phyloP scores from a whole-genome alignment of 2,888 invertebrate species.

The Drosophila anomelani region DNA sequence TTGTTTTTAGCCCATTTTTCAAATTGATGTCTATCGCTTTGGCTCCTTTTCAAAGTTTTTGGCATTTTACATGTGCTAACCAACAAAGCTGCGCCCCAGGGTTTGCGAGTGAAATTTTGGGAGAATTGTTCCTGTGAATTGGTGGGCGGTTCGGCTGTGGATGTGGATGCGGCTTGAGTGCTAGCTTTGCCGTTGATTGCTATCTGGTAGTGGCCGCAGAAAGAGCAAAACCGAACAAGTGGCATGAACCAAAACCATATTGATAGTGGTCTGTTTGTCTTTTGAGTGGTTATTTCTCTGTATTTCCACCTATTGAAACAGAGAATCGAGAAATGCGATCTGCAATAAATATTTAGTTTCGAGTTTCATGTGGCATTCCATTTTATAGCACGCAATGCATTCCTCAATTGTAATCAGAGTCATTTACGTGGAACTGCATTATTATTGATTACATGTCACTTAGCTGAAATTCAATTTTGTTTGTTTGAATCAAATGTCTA shows the following conservation, averaged over 20 bases:
- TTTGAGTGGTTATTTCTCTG: slow-evolving; percentile 13
- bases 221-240: slow-evolving; percentile 42
- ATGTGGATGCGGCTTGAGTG: slow-evolving; percentile 34
- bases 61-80: slow-evolving; percentile 77
- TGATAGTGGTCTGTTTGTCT: slow-evolving; percentile 36
- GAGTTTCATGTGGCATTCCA: background rate
- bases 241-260: slow-evolving; percentile 41
- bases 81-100: slow-evolving; percentile 39
- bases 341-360: background rate
- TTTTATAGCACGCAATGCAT: slow-evolving; percentile 17
- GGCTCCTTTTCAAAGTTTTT: slow-evolving; percentile 71
- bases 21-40: slow-evolving; percentile 72
- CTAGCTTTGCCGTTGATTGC: slow-evolving; percentile 32
- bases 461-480: slow-evolving; percentile 16
- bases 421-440: background rate
- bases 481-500: slow-evolving; percentile 3
- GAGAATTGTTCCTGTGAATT: slow-evolving; percentile 28
- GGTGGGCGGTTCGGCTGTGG: slow-evolving; percentile 2
- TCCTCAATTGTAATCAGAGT: slow-evolving; percentile 7
- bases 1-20: slow-evolving; percentile 61
- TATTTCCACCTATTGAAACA: slow-evolving; percentile 4
- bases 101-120: slow-evolving; percentile 6
- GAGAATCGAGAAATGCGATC: slow-evolving; percentile 5
- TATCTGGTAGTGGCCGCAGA: slow-evolving; percentile 35
- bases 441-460: slow-evolving; percentile 24